phyloP scores from a whole-genome alignment of 1,140 invertebrate species.

The Cardiocondyla obscurior region DNA sequence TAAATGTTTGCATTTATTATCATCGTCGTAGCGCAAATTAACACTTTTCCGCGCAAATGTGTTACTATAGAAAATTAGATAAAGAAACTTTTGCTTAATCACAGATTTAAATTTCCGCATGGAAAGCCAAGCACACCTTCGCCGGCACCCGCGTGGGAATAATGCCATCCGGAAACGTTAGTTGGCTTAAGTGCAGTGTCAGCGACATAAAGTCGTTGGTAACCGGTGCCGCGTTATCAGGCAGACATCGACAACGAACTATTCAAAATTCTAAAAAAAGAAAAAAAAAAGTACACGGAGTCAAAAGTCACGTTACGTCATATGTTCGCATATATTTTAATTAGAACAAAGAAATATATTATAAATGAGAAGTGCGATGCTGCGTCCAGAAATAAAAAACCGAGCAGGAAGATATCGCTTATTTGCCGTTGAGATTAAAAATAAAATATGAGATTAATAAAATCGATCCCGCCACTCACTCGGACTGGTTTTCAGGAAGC shows the following conservation, averaged over 20 bases:
- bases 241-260: neutral
- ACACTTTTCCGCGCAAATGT: neutral
- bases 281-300: neutral
- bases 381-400: neutral
- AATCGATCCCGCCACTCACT: neutral
- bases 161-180: slow-evolving; percentile 15
- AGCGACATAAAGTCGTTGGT: neutral
- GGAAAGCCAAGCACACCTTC: neutral
- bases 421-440: too few relatives aligned
- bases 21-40: neutral
- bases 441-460: neutral
- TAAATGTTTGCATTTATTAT: neutral
- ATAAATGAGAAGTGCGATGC: neutral
- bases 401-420: neutral
- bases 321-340: neutral
- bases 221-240: neutral
- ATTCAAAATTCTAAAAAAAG: neutral
- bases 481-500: neutral
- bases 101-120: neutral
- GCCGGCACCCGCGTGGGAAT: slow-evolving; percentile 18
- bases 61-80: slow-evolving; percentile 32
- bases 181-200: neutral
- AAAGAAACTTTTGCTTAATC: neutral
- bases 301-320: neutral
- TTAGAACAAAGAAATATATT: neutral